These are phyloP conservation scores for Xiphophorus couchianus DNA, from an alignment of 2,113 vertebrate genomes.

Conservation along the genomic window DNA sequence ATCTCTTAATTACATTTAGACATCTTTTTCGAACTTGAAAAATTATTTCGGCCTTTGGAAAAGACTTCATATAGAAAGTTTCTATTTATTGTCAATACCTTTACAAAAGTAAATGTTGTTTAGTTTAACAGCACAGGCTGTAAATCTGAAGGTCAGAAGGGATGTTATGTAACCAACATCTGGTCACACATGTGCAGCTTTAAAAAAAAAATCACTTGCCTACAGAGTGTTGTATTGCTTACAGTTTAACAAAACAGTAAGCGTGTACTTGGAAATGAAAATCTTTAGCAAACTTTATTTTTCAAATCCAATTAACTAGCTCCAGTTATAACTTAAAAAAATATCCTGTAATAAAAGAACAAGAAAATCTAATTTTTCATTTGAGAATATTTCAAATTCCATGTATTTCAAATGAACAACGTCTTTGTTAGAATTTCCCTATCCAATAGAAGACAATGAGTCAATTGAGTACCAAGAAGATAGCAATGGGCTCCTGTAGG, in stretches of 20 bases:
- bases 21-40: no score
- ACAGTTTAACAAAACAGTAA: neutral
- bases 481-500: conserved; percentile 52
- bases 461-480: conserved; percentile 52
- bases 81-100: no score
- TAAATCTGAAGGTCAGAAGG: neutral
- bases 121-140: neutral
- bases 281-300: neutral
- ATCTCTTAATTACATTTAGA: no score
- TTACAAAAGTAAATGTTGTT: no score
- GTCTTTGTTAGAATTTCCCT: conserved; percentile 54
- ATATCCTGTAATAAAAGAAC: neutral
- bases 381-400: conserved; percentile 25
- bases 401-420: conserved; percentile 33
- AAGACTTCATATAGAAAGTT: no score
- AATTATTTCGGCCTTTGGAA: no score
- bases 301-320: neutral
- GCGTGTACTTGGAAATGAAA: neutral
- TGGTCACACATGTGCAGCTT: neutral
- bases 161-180: neutral
- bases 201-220: neutral
- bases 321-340: conserved; percentile 16
- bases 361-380: neutral
- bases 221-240: neutral
- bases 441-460: conserved; percentile 64